Evolutionary conservation across 1,140 invertebrate genomes (phyloP).

Genomic region (Platorchestia sp.): DNA sequence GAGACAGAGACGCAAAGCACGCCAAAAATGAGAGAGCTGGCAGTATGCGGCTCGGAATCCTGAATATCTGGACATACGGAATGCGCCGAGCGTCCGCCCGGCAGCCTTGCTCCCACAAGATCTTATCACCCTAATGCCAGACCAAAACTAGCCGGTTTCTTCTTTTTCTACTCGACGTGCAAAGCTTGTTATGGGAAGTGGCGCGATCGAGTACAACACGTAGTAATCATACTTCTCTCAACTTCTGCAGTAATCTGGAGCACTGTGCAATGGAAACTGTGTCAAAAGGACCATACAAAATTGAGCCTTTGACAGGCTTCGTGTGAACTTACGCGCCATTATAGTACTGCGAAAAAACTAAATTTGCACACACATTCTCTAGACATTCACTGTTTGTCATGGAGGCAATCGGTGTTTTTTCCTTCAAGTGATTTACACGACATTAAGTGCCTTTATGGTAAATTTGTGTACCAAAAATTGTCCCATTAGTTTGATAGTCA

Average conservation of each 20-base stretch:
- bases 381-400: neutral
- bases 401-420: neutral
- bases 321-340: neutral
- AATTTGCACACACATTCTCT: no score
- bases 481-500: neutral
- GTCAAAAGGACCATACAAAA: neutral
- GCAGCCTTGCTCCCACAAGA: constrained; percentile 19
- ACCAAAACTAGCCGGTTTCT: constrained; percentile 3
- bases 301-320: neutral
- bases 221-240: neutral
- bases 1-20: neutral
- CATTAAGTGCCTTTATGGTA: neutral
- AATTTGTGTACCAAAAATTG: neutral
- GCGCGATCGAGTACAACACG: neutral
- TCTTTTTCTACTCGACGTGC: constrained; percentile 3
- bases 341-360: no score
- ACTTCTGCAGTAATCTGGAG: neutral
- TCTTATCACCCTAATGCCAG: constrained; percentile 30
- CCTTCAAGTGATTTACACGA: neutral
- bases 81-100: neutral
- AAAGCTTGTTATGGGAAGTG: constrained; percentile 26
- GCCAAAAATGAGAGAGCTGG: constrained; percentile 25
- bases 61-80: constrained; percentile 21
- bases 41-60: constrained; percentile 9
- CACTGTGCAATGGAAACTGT: neutral